These are phyloP conservation scores for Drosophila falleni DNA, from an alignment of 2,888 invertebrate genomes.

Conservation along the genomic window DNA sequence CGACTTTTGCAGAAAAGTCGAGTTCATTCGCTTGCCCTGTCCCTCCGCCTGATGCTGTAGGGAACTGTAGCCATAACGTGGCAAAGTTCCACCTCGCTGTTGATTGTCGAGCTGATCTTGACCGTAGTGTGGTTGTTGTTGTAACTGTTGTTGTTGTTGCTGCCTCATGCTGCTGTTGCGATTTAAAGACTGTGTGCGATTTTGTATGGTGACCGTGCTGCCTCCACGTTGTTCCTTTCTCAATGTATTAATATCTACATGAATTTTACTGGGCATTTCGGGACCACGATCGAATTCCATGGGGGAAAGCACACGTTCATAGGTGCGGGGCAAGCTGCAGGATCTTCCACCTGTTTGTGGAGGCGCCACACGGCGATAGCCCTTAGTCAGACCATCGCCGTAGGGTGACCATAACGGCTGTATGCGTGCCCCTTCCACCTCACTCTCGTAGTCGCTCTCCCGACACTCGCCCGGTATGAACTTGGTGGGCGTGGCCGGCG, in stretches of 20 bases:
- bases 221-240: slow-evolving; percentile 75
- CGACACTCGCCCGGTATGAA: slow-evolving; percentile 89
- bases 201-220: slow-evolving; percentile 70
- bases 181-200: slow-evolving; percentile 82
- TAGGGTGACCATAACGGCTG: slow-evolving; percentile 89
- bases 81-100: slow-evolving; percentile 87
- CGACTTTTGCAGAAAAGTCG: slow-evolving; percentile 89
- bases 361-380: slow-evolving; percentile 88
- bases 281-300: slow-evolving; percentile 88
- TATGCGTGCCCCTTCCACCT: slow-evolving; percentile 88
- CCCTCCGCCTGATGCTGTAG: slow-evolving; percentile 85
- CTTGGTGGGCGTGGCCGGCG: slow-evolving; percentile 88
- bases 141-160: slow-evolving; percentile 23
- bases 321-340: slow-evolving; percentile 86
- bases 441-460: slow-evolving; percentile 90
- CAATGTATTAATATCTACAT: slow-evolving; percentile 75
- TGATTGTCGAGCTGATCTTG: slow-evolving; percentile 69
- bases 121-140: slow-evolving; percentile 24
- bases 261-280: slow-evolving; percentile 85
- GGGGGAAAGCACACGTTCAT: slow-evolving; percentile 87
- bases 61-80: slow-evolving; percentile 86
- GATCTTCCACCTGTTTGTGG: slow-evolving; percentile 86
- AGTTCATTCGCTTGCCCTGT: slow-evolving; percentile 89
- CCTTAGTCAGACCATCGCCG: slow-evolving; percentile 87
- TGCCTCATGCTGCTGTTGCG: slow-evolving; percentile 78